Evolutionary conservation across 2,113 vertebrate species (phyloP).

Genomic region (Diadophis punctatus): DNA sequence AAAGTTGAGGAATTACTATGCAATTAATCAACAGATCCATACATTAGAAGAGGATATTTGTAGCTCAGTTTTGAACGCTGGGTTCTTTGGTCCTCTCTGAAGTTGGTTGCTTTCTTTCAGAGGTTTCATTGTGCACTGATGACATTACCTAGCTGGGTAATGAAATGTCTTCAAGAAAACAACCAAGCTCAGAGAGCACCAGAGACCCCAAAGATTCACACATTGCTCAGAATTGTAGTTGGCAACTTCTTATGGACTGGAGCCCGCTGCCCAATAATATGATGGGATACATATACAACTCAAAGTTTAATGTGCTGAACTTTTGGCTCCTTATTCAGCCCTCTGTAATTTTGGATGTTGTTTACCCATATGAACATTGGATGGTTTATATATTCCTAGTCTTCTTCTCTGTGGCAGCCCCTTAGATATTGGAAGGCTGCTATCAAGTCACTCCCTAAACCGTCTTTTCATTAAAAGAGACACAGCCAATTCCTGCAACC

Average conservation of each 20-base stretch:
- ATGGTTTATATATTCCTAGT: background rate
- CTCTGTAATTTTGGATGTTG: background rate
- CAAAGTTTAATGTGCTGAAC: background rate
- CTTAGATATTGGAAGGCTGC: background rate
- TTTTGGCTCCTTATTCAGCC: background rate
- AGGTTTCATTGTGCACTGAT: background rate
- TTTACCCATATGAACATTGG: background rate
- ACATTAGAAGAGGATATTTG: background rate
- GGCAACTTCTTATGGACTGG: background rate
- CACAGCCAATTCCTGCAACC: background rate
- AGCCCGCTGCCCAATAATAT: background rate
- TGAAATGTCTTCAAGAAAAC: background rate
- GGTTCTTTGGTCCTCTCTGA: background rate
- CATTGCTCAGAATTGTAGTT: background rate
- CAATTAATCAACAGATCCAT: background rate
- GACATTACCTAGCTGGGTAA: background rate
- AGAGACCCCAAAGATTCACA: background rate
- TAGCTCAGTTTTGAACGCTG: background rate
- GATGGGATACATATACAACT: background rate
- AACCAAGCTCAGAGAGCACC: background rate
- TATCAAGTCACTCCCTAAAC: background rate
- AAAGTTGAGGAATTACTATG: background rate
- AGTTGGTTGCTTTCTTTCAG: background rate
- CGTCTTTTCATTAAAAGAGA: background rate
- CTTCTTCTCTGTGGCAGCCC: background rate